Evolutionary conservation across 1,140 invertebrate genomes (phyloP).

Genomic region (Aradophagus sp.): DNA sequence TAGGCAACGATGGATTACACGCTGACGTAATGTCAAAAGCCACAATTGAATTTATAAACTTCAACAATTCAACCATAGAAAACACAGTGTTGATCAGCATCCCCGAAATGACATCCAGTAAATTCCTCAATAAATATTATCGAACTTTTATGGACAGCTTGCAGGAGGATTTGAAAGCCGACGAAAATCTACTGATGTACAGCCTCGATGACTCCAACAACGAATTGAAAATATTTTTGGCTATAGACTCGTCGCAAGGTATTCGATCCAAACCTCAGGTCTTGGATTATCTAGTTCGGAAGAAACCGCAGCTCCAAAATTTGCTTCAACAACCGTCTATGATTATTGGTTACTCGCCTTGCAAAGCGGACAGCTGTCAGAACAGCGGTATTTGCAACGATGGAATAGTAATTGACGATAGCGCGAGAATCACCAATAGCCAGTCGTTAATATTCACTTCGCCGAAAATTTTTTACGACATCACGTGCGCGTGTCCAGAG

Average conservation of each 20-base stretch:
- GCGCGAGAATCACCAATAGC: constrained; percentile 84
- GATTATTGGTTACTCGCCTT: constrained; percentile 83
- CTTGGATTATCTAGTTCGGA: constrained; percentile 78
- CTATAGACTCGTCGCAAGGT: constrained; percentile 76
- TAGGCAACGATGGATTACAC: constrained; percentile 92
- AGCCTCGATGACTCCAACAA: constrained; percentile 81
- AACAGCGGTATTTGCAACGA: constrained; percentile 86
- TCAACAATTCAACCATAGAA: constrained; percentile 87
- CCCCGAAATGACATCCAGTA: constrained; percentile 81
- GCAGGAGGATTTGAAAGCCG: constrained; percentile 78
- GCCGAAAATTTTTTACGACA: constrained; percentile 84
- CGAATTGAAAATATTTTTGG: constrained; percentile 79
- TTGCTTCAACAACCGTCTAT: constrained; percentile 78
- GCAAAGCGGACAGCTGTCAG: constrained; percentile 80
- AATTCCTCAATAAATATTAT: constrained; percentile 86
- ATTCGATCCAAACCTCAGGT: constrained; percentile 80
- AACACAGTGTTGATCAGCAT: constrained; percentile 87
- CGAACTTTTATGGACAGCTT: constrained; percentile 82
- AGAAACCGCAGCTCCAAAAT: constrained; percentile 79
- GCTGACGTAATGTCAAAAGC: constrained; percentile 88
- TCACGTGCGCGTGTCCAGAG: constrained; percentile 85
- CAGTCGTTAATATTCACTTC: constrained; percentile 86
- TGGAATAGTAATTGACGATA: constrained; percentile 81
- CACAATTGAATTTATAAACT: constrained; percentile 85
- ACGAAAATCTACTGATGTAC: constrained; percentile 82